phyloP scores from a whole-genome alignment of 2,888 invertebrate species.

The Pyrrhosoma nymphula region DNA sequence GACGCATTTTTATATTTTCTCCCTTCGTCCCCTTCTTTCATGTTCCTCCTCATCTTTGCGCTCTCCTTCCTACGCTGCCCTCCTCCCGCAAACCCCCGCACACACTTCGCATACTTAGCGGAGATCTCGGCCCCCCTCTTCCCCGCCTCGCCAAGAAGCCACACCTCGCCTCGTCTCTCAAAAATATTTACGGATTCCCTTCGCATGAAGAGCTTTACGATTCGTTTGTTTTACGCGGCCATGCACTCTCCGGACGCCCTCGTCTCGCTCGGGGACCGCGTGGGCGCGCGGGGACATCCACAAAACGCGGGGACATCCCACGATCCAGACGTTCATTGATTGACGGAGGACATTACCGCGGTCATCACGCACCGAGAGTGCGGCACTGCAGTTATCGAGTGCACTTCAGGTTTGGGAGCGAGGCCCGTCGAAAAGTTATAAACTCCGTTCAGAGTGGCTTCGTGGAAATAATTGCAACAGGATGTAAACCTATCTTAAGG shows the following conservation, averaged over 20 bases:
- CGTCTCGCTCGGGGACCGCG: not conserved
- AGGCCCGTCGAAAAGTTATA: not conserved
- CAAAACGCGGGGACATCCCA: not conserved
- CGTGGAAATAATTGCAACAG: not conserved
- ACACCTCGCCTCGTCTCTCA: not conserved
- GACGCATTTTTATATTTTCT: not conserved
- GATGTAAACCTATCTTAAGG: not conserved
- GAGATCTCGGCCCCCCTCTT: not conserved
- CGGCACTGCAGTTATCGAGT: not conserved
- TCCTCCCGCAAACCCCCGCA: not conserved
- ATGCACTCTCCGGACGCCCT: not conserved
- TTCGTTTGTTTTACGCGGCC: not conserved
- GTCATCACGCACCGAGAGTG: not conserved
- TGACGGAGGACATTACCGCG: not conserved
- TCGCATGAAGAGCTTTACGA: not conserved
- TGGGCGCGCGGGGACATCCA: not conserved
- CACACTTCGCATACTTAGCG: not conserved
- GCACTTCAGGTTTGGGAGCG: not conserved
- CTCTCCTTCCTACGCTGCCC: constrained; percentile 6
- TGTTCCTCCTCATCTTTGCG: not conserved
- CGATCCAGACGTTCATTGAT: not conserved
- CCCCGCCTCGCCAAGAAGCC: not conserved
- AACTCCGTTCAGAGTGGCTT: not conserved
- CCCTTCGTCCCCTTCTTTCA: not conserved
- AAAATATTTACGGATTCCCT: not conserved